These are phyloP conservation scores for Aradophagus sp. DNA, from an alignment of 1,140 invertebrate species.

Conservation along the genomic window DNA sequence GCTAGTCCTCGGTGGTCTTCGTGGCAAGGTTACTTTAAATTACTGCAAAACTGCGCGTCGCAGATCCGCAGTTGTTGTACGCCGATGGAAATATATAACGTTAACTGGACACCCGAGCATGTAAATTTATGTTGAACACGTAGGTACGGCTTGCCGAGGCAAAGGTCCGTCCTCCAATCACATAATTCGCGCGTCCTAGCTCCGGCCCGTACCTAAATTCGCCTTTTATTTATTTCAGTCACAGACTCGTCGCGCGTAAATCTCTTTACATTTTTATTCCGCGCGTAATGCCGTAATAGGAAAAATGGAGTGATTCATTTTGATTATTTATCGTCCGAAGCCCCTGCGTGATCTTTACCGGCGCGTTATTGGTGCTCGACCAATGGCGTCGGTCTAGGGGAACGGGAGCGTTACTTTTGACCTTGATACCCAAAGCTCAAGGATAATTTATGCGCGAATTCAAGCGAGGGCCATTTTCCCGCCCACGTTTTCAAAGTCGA, in stretches of 20 bases:
- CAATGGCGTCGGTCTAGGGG: conserved; percentile 13
- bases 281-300: conserved; percentile 17
- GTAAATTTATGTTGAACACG: conserved; percentile 62
- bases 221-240: conserved; percentile 36
- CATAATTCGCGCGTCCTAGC: conserved; percentile 56
- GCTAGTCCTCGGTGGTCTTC: conserved; percentile 56
- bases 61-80: conserved; percentile 50
- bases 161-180: conserved; percentile 58
- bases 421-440: too few species aligned
- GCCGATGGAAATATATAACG: conserved; percentile 53
- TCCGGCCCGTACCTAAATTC: conserved; percentile 28
- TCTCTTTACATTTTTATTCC: conserved; percentile 28
- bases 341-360: conserved; percentile 43
- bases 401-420: too few species aligned
- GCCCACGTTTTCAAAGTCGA: too few species aligned
- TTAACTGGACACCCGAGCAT: conserved; percentile 56
- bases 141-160: conserved; percentile 51
- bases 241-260: conserved; percentile 24
- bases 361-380: conserved; percentile 13
- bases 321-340: conserved; percentile 24
- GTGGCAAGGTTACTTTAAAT: conserved; percentile 60
- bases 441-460: too few species aligned
- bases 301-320: conserved; percentile 39
- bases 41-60: conserved; percentile 53
- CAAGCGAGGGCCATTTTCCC: too few species aligned